Conservation (phyloP, 2,797 vertebrate genomes). For the Numenius phaeopus region DNA sequence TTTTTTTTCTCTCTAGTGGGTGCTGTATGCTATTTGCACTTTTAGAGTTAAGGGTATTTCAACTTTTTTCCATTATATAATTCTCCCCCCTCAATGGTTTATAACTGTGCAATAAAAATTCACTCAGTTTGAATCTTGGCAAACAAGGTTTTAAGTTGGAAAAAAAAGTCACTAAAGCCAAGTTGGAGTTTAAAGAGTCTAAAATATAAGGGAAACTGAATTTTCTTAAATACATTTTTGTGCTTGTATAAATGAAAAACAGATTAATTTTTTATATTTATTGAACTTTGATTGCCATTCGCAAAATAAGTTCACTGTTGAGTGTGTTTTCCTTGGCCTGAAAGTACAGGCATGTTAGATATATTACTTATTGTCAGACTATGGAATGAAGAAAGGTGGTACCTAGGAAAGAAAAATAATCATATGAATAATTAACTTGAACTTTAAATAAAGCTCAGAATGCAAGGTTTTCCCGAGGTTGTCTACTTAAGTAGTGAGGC, state of each 20-base stretch:
- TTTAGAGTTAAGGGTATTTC: constrained; percentile 32
- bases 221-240: constrained; percentile 32
- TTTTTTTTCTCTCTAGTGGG: constrained; percentile 2
- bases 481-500: background rate
- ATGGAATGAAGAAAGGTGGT: background rate
- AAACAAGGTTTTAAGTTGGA: constrained; percentile 41
- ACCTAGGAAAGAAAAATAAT: constrained; percentile 45
- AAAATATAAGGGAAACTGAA: constrained; percentile 19
- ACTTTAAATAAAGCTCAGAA: constrained; percentile 8
- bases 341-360: background rate
- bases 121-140: constrained; percentile 50
- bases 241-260: constrained; percentile 21
- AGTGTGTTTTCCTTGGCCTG: background rate
- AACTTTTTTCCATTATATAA: constrained; percentile 71
- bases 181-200: constrained; percentile 49
- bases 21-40: constrained; percentile 44
- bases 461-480: background rate
- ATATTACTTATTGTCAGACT: background rate
- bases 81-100: constrained; percentile 9
- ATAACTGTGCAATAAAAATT: constrained; percentile 63
- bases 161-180: constrained; percentile 43
- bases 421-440: background rate
- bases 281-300: background rate
- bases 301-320: background rate
- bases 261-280: constrained; percentile 35